Evolutionary conservation across 2,797 vertebrate species (phyloP), one percentile per base, ranked within the genome.

Genomic region (Oreonectes daqikongensis): DNA sequence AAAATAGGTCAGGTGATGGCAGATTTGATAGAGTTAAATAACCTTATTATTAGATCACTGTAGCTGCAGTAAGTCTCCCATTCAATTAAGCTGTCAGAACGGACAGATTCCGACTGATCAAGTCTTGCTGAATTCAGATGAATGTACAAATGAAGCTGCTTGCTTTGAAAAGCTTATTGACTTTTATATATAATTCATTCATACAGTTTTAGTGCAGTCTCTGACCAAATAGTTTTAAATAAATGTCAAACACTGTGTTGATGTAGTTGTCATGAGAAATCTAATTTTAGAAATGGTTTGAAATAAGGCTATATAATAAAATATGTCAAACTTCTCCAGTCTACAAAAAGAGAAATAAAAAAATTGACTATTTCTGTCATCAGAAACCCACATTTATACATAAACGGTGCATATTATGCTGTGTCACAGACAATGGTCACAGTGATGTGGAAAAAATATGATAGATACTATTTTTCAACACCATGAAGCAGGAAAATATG

Each of bases 11-110:
- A 48, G 5, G 64, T 72, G 17, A 46, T 67, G 50, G 30, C 52
- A 81, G 69, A 65, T 72, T 46, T 77, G 22, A 79, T 77, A 5
- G 66, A 69, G 69, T 69, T 69, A 42, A 53, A 35, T 20, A 22
- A 22, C 30, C 55, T 63, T 69, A 63, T 61, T 40, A 69, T 61
- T 69, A 63, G 66, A 35, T 77, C 28, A 26, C 42, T 38, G 44
- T 30, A 52, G 30, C 57, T 63, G 18, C 22, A 15, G 32, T 61
- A 69, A 69, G 50, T 67, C 44, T 52, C 17, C 11, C 32, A 1
- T 59, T 63, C 32, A 52, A 18, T 76, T 69, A 48, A 76, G 55
- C 22, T 69, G 75, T 69, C 66, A 76, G 52, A 60, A 50, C 50
- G 0, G 20, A 50, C 38, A 14, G n/a, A 69, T 75, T 32, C 15